phyloP scores from a whole-genome alignment of 2,888 invertebrate species.

The Cyaniris semiargus region DNA sequence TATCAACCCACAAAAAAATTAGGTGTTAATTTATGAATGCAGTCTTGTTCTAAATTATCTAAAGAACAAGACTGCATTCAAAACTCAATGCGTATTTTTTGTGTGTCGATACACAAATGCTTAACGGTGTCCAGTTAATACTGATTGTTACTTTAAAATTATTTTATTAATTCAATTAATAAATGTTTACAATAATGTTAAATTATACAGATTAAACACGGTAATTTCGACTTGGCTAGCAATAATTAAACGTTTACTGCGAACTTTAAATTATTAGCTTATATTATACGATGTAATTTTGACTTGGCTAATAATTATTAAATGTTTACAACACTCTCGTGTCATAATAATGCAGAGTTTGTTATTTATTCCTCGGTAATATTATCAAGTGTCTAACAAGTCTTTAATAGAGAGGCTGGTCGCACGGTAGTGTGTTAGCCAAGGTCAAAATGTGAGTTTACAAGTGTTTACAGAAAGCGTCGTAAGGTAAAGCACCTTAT shows the following conservation, averaged over 20 bases:
- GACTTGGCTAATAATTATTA: not conserved
- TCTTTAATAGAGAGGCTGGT: not conserved
- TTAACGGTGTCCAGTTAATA: not conserved
- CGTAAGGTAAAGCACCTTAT: not conserved
- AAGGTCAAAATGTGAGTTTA: not conserved
- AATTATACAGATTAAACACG: not conserved
- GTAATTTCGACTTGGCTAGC: not conserved
- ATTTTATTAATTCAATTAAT: not conserved
- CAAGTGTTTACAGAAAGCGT: not conserved
- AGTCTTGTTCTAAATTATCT: too few relatives aligned
- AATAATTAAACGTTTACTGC: not conserved
- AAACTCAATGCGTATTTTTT: too few relatives aligned
- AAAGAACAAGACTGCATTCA: too few relatives aligned
- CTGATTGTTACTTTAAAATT: not conserved
- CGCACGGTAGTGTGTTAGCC: not conserved
- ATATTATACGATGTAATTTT: not conserved
- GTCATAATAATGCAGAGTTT: not conserved
- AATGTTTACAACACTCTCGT: slow-evolving; percentile 20
- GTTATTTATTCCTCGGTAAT: slow-evolving; percentile 17
- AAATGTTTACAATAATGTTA: not conserved
- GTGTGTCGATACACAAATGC: too few relatives aligned
- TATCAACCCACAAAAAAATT: too few relatives aligned
- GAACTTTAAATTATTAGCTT: slow-evolving; percentile 2
- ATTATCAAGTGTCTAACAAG: not conserved
- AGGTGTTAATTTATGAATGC: too few relatives aligned